phyloP scores from a whole-genome alignment of 2,888 invertebrate genomes.

The Gisinianus flammeolus region DNA sequence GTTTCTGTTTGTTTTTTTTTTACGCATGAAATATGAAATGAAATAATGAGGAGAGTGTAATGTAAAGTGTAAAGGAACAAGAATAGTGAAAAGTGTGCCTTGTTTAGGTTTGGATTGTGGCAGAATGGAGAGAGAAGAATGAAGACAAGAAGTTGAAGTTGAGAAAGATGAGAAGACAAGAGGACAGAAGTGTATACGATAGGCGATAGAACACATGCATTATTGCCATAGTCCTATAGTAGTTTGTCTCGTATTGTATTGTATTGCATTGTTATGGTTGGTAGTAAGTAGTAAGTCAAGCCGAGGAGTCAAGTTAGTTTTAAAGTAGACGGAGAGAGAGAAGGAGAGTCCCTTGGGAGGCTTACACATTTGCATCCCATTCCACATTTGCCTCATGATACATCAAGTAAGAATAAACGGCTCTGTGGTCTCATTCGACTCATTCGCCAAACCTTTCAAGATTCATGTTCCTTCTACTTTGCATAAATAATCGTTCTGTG shows the following conservation, averaged over 20 bases:
- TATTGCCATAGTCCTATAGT: not conserved
- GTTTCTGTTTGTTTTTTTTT: no score
- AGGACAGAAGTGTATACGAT: not conserved
- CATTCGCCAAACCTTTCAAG: conserved; percentile 7
- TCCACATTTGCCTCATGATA: not conserved
- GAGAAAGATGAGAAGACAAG: not conserved
- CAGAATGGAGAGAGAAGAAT: not conserved
- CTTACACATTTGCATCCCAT: conserved; percentile 28
- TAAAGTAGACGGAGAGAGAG: not conserved
- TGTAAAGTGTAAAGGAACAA: no score
- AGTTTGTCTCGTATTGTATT: not conserved
- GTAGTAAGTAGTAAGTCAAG: not conserved
- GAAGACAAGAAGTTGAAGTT: not conserved
- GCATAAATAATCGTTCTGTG: conserved; percentile 22
- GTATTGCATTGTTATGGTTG: not conserved
- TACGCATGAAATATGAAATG: no score
- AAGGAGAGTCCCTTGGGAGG: conserved; percentile 28
- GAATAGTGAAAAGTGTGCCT: no score
- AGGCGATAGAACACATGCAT: not conserved
- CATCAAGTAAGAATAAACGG: conserved; percentile 22
- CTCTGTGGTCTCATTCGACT: conserved; percentile 19
- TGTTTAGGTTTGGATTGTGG: no score
- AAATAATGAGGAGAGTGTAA: no score
- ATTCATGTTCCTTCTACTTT: conserved; percentile 18
- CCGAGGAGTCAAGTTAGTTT: not conserved